Conservation (phyloP, 2,888 invertebrate genomes). For the Nasonovia ribisnigri region DNA sequence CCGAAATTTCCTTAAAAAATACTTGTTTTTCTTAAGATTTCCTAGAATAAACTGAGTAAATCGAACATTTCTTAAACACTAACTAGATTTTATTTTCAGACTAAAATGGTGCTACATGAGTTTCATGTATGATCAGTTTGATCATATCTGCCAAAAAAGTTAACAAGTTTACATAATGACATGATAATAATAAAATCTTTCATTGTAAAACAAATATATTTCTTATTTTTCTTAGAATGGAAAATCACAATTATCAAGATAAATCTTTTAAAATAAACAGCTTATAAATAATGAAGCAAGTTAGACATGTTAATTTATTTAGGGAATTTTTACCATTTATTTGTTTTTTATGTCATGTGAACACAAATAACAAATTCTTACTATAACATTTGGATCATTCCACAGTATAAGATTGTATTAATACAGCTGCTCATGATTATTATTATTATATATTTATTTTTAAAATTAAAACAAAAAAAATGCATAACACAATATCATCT, state of each 20-base stretch:
- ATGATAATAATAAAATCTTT: neutral
- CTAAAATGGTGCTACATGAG: neutral
- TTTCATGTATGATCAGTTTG: too few relatives aligned
- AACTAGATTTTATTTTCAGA: neutral
- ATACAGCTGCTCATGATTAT: neutral
- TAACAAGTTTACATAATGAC: neutral
- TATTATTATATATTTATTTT: slow-evolving; percentile 25
- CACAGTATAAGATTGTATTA: neutral
- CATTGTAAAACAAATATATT: neutral
- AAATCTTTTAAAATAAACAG: too few relatives aligned
- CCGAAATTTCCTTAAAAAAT: neutral
- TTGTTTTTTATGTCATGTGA: neutral
- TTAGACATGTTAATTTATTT: neutral
- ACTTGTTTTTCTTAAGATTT: neutral
- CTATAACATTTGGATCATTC: neutral
- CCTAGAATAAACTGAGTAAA: neutral
- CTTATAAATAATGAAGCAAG: neutral
- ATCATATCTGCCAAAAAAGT: neutral
- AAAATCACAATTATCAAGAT: neutral
- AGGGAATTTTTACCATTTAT: neutral
- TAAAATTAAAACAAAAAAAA: neutral
- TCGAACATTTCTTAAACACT: neutral
- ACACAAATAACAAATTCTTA: neutral
- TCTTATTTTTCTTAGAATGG: neutral
- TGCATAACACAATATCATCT: neutral